Evolutionary conservation across 1,140 invertebrate genomes (phyloP).

Genomic region (Forficula auricularia): DNA sequence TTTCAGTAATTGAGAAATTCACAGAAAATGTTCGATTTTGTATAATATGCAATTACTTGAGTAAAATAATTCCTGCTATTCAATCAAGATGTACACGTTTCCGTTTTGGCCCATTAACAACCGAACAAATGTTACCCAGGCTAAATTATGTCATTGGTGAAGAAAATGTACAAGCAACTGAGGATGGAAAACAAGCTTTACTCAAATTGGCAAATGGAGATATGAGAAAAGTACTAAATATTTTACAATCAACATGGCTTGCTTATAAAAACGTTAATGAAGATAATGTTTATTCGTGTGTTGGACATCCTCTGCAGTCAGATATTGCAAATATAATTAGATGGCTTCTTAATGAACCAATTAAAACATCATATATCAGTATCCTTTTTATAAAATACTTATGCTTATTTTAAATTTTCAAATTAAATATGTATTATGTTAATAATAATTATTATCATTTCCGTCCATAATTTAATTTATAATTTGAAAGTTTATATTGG

Average conservation of each 20-base stretch:
- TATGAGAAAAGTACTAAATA: constrained; percentile 94
- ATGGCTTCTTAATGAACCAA: constrained; percentile 75
- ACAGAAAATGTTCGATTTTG: constrained; percentile 97
- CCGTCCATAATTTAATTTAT: neutral
- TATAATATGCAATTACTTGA: constrained; percentile 96
- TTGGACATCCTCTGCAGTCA: constrained; percentile 79
- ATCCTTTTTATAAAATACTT: constrained; percentile 32
- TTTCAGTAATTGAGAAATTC: constrained; percentile 98
- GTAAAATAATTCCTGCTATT: constrained; percentile 94
- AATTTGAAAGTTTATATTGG: neutral
- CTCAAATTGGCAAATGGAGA: constrained; percentile 85
- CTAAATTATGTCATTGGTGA: constrained; percentile 66
- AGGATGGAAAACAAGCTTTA: constrained; percentile 81
- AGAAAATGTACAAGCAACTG: constrained; percentile 73
- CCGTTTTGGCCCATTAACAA: constrained; percentile 78
- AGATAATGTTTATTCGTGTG: constrained; percentile 87
- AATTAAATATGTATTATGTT: constrained; percentile 4
- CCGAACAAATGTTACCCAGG: constrained; percentile 76
- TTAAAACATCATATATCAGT: constrained; percentile 67
- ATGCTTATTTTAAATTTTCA: constrained; percentile 6
- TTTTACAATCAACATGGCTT: constrained; percentile 79
- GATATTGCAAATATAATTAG: constrained; percentile 82
- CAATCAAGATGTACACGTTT: constrained; percentile 96
- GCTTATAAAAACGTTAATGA: constrained; percentile 77
- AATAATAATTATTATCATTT: neutral